Percentiles rank a stretch among this genome's conserved stretches.
phyloP scores from a whole-genome alignment of 2,888 invertebrate genomes.

The Blera fallax region DNA sequence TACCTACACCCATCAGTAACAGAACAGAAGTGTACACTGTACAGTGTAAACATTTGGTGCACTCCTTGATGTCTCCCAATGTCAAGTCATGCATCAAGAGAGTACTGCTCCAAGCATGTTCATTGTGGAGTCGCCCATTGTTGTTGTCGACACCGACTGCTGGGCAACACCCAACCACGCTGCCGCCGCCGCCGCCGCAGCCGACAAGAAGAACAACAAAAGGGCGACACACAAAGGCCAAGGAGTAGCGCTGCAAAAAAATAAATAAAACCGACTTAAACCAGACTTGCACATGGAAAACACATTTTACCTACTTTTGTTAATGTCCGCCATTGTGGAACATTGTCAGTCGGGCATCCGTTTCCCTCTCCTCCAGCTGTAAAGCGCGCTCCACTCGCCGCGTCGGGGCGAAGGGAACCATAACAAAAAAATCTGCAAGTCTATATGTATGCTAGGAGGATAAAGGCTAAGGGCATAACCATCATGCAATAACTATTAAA shows the following conservation, averaged over 20 bases:
- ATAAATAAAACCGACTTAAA: not conserved
- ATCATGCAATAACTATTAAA: conserved; percentile 72
- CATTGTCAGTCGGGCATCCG: conserved; percentile 63
- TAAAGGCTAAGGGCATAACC: conserved; percentile 71
- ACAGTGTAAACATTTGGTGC: conserved; percentile 33
- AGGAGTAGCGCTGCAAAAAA: conserved; percentile 29
- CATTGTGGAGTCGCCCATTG: conserved; percentile 59
- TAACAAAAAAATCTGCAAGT: conserved; percentile 16
- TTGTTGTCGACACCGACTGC: conserved; percentile 41
- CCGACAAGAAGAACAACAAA: conserved; percentile 59
- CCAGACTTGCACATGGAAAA: conserved; percentile 41
- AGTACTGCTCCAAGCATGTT: conserved; percentile 45
- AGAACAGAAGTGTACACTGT: not conserved
- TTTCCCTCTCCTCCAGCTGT: conserved; percentile 27
- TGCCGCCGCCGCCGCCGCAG: conserved; percentile 3
- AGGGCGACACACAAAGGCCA: conserved; percentile 58
- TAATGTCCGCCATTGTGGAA: conserved; percentile 60
- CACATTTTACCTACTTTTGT: conserved; percentile 70
- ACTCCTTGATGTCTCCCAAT: conserved; percentile 57
- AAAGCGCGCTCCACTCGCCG: conserved; percentile 20
- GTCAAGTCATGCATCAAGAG: conserved; percentile 67
- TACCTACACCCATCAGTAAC: conserved; percentile 1
- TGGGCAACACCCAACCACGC: conserved; percentile 26
- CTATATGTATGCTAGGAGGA: conserved; percentile 69
- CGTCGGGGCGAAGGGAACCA: not conserved